Conservation (phyloP, 1,140 invertebrate species). For the Heliconius melpomene region DNA sequence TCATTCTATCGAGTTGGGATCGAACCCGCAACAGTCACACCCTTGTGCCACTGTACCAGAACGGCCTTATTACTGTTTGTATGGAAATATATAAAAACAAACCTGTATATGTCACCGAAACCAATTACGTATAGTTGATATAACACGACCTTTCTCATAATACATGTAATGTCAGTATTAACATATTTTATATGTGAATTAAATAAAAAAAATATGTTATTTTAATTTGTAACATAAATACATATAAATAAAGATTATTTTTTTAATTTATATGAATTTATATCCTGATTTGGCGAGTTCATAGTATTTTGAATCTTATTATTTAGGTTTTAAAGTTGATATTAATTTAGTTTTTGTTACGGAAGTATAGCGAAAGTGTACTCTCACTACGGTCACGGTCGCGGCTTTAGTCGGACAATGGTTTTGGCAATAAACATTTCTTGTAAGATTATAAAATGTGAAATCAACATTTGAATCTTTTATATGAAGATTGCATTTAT, state of each 20-base stretch:
- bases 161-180: background rate
- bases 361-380: constrained; percentile 42
- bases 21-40: too few species aligned
- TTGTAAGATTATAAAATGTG: constrained; percentile 17
- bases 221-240: background rate
- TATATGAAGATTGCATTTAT: background rate
- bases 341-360: constrained; percentile 28
- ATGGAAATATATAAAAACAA: background rate
- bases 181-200: background rate
- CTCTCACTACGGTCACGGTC: constrained; percentile 53
- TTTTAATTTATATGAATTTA: background rate
- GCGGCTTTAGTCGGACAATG: constrained; percentile 41
- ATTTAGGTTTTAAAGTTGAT: constrained; percentile 22
- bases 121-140: background rate
- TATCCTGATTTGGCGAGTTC: background rate
- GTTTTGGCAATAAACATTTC: constrained; percentile 32
- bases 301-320: constrained; percentile 14
- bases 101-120: background rate
- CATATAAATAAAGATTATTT: background rate
- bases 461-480: constrained; percentile 14
- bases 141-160: background rate
- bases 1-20: too few species aligned
- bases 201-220: background rate
- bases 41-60: too few species aligned
- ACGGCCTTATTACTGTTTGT: background rate